These are phyloP conservation scores for Digitonthophagus gazella DNA, from an alignment of 2,888 invertebrate genomes.

Conservation along the genomic window DNA sequence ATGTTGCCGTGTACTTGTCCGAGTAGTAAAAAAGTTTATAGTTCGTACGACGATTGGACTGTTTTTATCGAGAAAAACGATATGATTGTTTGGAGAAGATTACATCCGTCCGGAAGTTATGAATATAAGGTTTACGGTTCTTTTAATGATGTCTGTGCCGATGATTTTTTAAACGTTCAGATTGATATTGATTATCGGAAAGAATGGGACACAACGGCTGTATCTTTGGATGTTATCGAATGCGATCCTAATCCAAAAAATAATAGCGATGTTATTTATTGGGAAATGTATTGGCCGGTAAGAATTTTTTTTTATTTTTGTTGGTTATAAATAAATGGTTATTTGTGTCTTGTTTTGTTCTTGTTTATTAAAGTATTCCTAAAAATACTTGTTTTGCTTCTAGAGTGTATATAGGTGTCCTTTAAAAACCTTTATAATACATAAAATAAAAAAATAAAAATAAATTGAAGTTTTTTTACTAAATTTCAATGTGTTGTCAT, in stretches of 20 bases:
- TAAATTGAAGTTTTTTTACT: background rate
- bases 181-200: slow-evolving; percentile 76
- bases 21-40: slow-evolving; percentile 30
- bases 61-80: slow-evolving; percentile 78
- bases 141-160: slow-evolving; percentile 74
- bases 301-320: slow-evolving; percentile 42
- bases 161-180: slow-evolving; percentile 80
- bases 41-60: slow-evolving; percentile 63
- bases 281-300: slow-evolving; percentile 89
- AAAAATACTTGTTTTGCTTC: too few relatives aligned
- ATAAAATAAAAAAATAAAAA: background rate
- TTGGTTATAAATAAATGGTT: slow-evolving; percentile 7
- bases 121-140: slow-evolving; percentile 86
- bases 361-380: too few relatives aligned
- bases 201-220: slow-evolving; percentile 78
- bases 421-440: too few relatives aligned
- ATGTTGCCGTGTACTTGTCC: slow-evolving; percentile 55
- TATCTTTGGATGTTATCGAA: slow-evolving; percentile 69
- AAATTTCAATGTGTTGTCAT: background rate
- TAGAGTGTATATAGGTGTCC: too few relatives aligned
- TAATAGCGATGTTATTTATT: slow-evolving; percentile 76
- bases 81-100: slow-evolving; percentile 77
- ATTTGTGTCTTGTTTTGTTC: too few relatives aligned
- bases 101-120: slow-evolving; percentile 66
- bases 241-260: slow-evolving; percentile 56